Conservation (phyloP, 2,797 vertebrate species). For the Gorsachius magnificus region DNA sequence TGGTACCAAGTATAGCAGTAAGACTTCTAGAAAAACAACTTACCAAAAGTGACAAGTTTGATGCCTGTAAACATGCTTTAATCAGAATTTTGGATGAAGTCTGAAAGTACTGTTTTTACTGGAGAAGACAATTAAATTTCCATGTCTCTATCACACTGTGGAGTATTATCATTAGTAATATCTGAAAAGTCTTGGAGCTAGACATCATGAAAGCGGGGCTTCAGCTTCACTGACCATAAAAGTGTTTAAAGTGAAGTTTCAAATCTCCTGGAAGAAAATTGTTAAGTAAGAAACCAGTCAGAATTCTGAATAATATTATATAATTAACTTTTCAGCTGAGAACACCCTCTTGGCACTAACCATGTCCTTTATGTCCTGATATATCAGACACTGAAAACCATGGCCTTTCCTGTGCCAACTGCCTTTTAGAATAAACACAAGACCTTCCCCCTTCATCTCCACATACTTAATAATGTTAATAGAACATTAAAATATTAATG, state of each 20-base stretch:
- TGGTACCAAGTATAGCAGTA: not conserved
- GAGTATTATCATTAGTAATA: not conserved
- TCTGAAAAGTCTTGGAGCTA: not conserved
- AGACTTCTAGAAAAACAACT: not conserved
- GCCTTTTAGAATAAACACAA: not conserved
- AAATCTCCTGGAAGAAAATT: not conserved
- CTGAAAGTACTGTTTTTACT: not conserved
- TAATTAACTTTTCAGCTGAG: slow-evolving; percentile 27
- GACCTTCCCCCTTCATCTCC: not conserved
- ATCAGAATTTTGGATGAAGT: not conserved
- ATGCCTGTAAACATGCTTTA: not conserved
- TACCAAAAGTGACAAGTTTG: not conserved
- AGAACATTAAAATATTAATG: slow-evolving; percentile 46
- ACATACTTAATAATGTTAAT: slow-evolving; percentile 16
- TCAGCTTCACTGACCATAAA: not conserved
- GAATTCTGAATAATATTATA: not conserved
- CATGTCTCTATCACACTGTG: not conserved
- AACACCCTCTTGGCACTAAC: slow-evolving; percentile 8
- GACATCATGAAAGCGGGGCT: not conserved
- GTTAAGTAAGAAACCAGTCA: not conserved
- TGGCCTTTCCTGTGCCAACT: not conserved
- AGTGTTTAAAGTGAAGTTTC: not conserved
- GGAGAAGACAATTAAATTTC: not conserved
- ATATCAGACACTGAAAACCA: slow-evolving; percentile 8
- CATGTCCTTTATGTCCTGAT: not conserved